Evolutionary conservation across 1,140 invertebrate species (phyloP).

Genomic region (Bacillus rossius): DNA sequence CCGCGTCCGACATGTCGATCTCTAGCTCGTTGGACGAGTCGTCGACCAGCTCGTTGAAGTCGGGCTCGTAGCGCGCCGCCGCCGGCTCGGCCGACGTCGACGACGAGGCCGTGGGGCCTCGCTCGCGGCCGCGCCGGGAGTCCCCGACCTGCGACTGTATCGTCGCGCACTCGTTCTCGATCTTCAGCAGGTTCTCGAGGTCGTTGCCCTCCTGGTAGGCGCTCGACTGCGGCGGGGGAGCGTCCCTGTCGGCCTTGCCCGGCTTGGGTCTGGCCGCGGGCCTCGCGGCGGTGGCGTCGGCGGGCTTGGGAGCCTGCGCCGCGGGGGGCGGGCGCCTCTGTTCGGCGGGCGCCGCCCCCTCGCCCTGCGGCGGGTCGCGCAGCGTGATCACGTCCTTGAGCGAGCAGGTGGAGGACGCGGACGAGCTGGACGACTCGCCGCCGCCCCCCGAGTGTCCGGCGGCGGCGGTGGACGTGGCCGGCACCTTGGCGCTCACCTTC

Average conservation of each 20-base stretch:
- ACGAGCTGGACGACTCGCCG: background rate
- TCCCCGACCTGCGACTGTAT: conserved; percentile 40
- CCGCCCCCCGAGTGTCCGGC: conserved; percentile 54
- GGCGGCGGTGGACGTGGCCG: conserved; percentile 55
- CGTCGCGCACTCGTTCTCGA: conserved; percentile 47
- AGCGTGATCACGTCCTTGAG: conserved; percentile 60
- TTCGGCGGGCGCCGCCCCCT: background rate
- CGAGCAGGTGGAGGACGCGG: conserved; percentile 8
- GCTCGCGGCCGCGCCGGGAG: conserved; percentile 25
- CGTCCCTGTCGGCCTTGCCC: conserved; percentile 23
- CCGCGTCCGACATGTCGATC: conserved; percentile 67
- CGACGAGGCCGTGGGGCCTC: conserved; percentile 19
- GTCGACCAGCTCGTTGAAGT: conserved; percentile 73
- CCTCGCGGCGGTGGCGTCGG: background rate
- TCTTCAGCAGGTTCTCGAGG: conserved; percentile 46
- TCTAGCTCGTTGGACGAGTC: conserved; percentile 73
- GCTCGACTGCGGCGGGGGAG: background rate
- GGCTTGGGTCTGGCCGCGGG: background rate
- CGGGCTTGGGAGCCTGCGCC: background rate
- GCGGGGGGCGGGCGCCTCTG: background rate
- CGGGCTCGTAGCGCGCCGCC: conserved; percentile 55
- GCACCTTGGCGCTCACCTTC: conserved; percentile 55
- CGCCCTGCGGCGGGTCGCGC: conserved; percentile 43
- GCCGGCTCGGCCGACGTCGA: background rate
- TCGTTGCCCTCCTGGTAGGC: conserved; percentile 36